These are phyloP conservation scores for Taphrorychus bicolor DNA, from an alignment of 2,888 invertebrate genomes.

Conservation along the genomic window DNA sequence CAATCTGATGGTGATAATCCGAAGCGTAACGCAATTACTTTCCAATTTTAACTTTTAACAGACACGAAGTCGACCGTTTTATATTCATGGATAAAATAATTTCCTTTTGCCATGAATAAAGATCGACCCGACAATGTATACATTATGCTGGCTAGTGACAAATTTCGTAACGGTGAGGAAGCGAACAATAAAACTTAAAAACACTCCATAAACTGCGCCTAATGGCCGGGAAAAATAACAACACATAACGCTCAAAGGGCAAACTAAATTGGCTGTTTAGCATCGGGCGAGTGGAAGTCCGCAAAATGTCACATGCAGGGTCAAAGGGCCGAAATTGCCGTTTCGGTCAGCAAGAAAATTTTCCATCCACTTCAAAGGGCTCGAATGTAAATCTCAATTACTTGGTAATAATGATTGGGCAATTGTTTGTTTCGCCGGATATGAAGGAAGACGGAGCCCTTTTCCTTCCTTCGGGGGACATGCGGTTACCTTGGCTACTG, in stretches of 20 bases:
- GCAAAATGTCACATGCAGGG: slow-evolving; percentile 37
- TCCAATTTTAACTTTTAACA: slow-evolving; percentile 37
- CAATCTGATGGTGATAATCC: slow-evolving; percentile 32
- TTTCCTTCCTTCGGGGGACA: slow-evolving; percentile 32
- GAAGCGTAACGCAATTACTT: slow-evolving; percentile 23
- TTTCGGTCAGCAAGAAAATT: slow-evolving; percentile 46
- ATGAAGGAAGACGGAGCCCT: slow-evolving; percentile 42
- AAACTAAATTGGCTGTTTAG: slow-evolving; percentile 25
- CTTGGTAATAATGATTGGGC: slow-evolving; percentile 51
- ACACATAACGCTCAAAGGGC: slow-evolving; percentile 21
- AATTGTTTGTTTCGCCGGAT: slow-evolving; percentile 52
- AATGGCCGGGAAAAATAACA: slow-evolving; percentile 18
- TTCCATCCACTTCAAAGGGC: slow-evolving; percentile 45
- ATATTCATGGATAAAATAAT: slow-evolving; percentile 28
- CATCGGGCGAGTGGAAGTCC: slow-evolving; percentile 16
- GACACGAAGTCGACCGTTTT: slow-evolving; percentile 22
- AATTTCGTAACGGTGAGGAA: background rate
- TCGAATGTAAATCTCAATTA: slow-evolving; percentile 54
- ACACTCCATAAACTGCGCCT: background rate
- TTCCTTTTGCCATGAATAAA: slow-evolving; percentile 1
- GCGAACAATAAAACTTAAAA: background rate
- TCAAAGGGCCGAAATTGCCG: slow-evolving; percentile 46
- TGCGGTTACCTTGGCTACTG: slow-evolving; percentile 37
- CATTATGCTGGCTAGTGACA: background rate
- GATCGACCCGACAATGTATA: background rate